Base-by-base conservation (phyloP, 2,888 invertebrate genomes). In the Hoplodrina ambigua region DNA sequence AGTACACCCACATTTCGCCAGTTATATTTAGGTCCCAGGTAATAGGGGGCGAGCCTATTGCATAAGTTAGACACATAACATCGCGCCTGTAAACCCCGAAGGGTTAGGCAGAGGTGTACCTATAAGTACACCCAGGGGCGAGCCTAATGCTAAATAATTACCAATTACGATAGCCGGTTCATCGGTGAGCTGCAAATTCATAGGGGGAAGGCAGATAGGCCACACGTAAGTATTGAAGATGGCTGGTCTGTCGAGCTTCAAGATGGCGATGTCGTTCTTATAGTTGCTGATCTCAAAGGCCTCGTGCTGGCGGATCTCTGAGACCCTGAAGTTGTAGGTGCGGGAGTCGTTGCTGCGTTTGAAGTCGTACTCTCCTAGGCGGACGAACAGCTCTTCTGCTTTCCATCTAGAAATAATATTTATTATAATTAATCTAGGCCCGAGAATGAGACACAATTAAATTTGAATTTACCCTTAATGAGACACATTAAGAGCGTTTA, bases 351-450 rank as follows among this genome's bases (percentile, higher is more conserved):
- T 97, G 15, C 88, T 87, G 57, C 94, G 92, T 0, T 95, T 93
- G 81, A 98, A 97, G 90, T 98, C 98, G 91, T 98, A 98, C 88
- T 98, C 98, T 0, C 98, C 98, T 6, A 98, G 95, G 30, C 98
- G 96, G 0, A 98, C 97, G 61, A 94, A 96, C 2, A 98, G 89
- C 1, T 98, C 97, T 2, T 96, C 92, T 0, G 96, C 94, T 61
- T 95, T 94, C 87, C 96, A 95, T 70, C 97, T 97, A 86, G 2
- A 69, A 69, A n/a, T 46, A 46, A 17, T 46, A 3, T 4, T 46
- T 3, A 44, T 3, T 11, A 15, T 13, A 15, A 44, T 13, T 44
- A 4, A 13, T 15, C 25, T 2, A 25, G 25, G 25, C 25, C 25
- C 25, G 25, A 25, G 25, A 25, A 25, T 25, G 25, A 25, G 25